Conservation (phyloP, 1,140 invertebrate species). For the Brachionus rubens region DNA sequence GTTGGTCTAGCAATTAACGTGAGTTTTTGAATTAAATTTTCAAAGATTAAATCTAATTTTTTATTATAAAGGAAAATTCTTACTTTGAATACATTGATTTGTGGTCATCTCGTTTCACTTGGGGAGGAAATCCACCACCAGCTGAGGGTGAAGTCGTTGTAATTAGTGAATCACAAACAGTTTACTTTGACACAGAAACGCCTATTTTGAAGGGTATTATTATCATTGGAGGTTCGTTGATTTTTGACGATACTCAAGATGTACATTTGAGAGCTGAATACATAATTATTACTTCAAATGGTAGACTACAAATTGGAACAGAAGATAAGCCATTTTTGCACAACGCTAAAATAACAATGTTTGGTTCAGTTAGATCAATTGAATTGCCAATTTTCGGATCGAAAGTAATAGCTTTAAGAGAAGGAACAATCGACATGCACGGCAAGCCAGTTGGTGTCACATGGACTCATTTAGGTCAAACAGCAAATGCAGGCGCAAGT, state of each 20-base stretch:
- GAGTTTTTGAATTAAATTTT: neutral
- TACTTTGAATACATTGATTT: neutral
- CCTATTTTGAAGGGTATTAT: slow-evolving; percentile 49
- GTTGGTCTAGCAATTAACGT: slow-evolving; percentile 10
- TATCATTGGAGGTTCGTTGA: slow-evolving; percentile 47
- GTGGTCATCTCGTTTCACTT: slow-evolving; percentile 51
- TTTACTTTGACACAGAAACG: slow-evolving; percentile 54
- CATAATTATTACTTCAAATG: slow-evolving; percentile 48
- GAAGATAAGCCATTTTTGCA: slow-evolving; percentile 48
- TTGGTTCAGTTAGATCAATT: slow-evolving; percentile 43
- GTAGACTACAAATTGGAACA: slow-evolving; percentile 48
- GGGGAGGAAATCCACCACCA: slow-evolving; percentile 50
- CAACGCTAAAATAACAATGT: slow-evolving; percentile 47
- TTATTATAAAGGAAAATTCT: neutral
- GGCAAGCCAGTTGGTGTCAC: slow-evolving; percentile 50
- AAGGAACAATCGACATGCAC: slow-evolving; percentile 48
- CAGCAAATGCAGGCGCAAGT: slow-evolving; percentile 50
- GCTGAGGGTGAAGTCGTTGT: slow-evolving; percentile 54
- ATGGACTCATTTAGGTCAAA: slow-evolving; percentile 53
- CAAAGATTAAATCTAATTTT: neutral
- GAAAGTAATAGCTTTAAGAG: slow-evolving; percentile 48
- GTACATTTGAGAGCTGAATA: slow-evolving; percentile 48
- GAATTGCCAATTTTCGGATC: slow-evolving; percentile 49
- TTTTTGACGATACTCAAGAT: slow-evolving; percentile 48
- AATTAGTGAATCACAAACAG: slow-evolving; percentile 51